phyloP scores from a whole-genome alignment of 2,113 vertebrate genomes.

The Esox niger region DNA sequence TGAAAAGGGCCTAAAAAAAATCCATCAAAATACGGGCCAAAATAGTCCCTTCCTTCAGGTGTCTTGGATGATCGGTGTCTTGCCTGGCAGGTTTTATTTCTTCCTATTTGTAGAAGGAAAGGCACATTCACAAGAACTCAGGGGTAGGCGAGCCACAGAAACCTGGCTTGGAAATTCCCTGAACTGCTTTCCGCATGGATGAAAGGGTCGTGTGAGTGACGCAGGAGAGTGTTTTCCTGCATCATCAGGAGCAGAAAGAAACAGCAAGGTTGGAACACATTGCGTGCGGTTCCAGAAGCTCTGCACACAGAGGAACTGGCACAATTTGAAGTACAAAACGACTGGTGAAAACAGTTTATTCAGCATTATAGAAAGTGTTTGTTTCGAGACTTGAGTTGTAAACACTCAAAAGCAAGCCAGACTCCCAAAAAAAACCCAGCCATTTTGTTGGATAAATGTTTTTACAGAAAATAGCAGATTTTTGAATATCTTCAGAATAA shows the following conservation, averaged over 20 bases:
- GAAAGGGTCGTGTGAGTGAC: neutral
- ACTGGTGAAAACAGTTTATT: neutral
- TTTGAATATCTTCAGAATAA: no score
- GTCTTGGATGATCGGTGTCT: constrained; percentile 16
- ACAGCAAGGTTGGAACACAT: neutral
- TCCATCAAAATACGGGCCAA: neutral
- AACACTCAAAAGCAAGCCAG: no score
- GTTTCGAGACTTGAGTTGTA: no score
- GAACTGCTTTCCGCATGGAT: constrained; percentile 16
- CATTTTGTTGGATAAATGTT: no score
- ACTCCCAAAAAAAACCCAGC: no score
- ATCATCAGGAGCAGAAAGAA: constrained; percentile 1
- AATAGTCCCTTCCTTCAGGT: constrained; percentile 12
- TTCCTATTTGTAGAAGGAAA: constrained; percentile 6
- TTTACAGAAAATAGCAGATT: no score
- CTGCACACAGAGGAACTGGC: neutral
- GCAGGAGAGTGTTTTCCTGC: neutral
- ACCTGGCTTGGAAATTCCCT: constrained; percentile 4
- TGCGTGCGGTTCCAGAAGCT: neutral
- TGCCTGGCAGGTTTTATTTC: constrained; percentile 9
- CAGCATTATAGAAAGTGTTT: no score
- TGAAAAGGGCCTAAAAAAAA: constrained; percentile 15
- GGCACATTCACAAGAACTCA: constrained; percentile 21
- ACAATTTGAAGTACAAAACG: neutral
- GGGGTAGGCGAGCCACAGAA: constrained; percentile 2